Percentiles rank a stretch among this genome's conserved stretches.
Evolutionary conservation across 2,797 vertebrate species (phyloP).

Genomic region (Huso huso): DNA sequence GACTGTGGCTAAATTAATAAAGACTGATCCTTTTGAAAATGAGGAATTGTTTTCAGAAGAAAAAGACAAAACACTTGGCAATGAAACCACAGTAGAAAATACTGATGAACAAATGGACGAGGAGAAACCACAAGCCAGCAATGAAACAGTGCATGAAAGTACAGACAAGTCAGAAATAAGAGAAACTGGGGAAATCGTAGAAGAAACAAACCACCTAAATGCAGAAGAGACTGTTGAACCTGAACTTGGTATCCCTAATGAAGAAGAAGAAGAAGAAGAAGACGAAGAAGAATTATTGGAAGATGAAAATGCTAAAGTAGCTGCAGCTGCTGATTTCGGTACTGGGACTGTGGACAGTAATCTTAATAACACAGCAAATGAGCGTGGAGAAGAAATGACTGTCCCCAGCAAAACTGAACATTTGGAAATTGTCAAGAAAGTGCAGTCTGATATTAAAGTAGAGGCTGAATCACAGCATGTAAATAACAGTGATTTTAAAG

Average conservation of each 20-base stretch:
- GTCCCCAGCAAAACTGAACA: no score
- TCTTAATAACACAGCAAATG: no score
- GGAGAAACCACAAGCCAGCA: slow-evolving; percentile 4
- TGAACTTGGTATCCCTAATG: slow-evolving; percentile 10
- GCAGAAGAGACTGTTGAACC: slow-evolving; percentile 17
- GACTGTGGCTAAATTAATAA: slow-evolving; percentile 17
- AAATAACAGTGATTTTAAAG: no score
- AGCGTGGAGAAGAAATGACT: no score
- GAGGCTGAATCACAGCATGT: no score
- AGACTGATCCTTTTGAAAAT: not conserved
- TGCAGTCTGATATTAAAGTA: no score
- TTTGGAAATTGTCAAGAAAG: no score
- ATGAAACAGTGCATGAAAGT: not conserved
- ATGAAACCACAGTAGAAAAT: not conserved
- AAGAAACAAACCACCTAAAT: slow-evolving; percentile 22
- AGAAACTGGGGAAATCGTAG: slow-evolving; percentile 4
- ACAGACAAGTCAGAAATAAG: not conserved
- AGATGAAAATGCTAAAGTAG: slow-evolving; percentile 80
- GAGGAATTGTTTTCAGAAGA: slow-evolving; percentile 16
- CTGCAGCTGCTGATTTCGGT: not conserved
- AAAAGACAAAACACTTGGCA: not conserved
- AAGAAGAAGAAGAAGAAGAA: slow-evolving; percentile 30
- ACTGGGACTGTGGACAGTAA: no score
- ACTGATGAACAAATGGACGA: slow-evolving; percentile 22
- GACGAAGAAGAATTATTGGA: slow-evolving; percentile 66